Evolutionary conservation across 2,888 invertebrate genomes (phyloP).

Genomic region (Dendrolimus houi): DNA sequence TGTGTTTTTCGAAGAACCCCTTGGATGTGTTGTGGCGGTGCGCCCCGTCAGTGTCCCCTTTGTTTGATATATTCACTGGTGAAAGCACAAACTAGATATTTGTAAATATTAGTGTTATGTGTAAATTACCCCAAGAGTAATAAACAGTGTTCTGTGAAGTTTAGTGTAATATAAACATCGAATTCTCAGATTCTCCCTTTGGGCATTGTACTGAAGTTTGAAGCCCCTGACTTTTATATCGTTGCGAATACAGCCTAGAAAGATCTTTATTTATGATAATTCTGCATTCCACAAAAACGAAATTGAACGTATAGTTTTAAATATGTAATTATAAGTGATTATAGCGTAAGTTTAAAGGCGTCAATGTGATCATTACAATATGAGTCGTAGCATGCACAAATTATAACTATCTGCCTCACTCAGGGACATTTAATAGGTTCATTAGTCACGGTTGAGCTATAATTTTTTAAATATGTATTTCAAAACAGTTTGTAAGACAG

Average conservation of each 20-base stretch:
- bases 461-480: too few relatives aligned
- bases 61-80: constrained; percentile 49
- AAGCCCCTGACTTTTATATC: constrained; percentile 40
- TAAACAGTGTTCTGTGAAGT: constrained; percentile 50
- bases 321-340: constrained; percentile 45
- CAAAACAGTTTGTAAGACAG: too few relatives aligned
- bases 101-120: constrained; percentile 72
- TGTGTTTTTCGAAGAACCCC: constrained; percentile 31
- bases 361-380: constrained; percentile 68
- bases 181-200: constrained; percentile 51
- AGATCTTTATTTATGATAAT: constrained; percentile 59
- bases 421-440: too few relatives aligned
- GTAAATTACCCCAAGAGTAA: constrained; percentile 52
- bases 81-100: constrained; percentile 65
- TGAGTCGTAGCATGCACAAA: constrained; percentile 71
- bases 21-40: constrained; percentile 31
- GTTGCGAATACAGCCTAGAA: constrained; percentile 45
- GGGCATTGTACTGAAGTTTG: constrained; percentile 69
- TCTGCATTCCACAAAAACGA: constrained; percentile 67
- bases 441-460: too few relatives aligned
- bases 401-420: constrained; percentile 23
- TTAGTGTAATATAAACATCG: constrained; percentile 67
- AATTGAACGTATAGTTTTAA: constrained; percentile 58
- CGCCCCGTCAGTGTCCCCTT: constrained; percentile 18
- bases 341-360: constrained; percentile 58